Conservation (phyloP, 2,888 invertebrate genomes). For the Brenthis ino region DNA sequence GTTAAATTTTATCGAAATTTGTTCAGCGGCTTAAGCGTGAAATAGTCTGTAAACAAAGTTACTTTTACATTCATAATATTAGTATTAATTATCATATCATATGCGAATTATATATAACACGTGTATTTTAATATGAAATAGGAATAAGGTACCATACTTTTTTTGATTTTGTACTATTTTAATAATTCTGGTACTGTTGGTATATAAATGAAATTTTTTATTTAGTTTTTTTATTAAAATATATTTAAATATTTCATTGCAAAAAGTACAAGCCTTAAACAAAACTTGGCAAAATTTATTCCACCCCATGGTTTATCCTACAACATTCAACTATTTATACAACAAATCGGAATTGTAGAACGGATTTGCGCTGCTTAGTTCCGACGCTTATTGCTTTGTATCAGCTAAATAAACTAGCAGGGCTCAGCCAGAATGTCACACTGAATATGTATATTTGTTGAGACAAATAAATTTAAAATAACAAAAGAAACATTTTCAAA, state of each 20-base stretch:
- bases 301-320: conserved; percentile 17
- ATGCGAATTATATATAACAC: too few species aligned
- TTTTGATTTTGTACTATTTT: too few species aligned
- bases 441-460: conserved; percentile 16
- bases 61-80: too few species aligned
- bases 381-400: conserved; percentile 35
- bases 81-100: too few species aligned
- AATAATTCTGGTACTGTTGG: too few species aligned
- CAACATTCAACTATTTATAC: conserved; percentile 27
- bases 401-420: conserved; percentile 30
- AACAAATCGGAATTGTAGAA: conserved; percentile 25
- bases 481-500: not conserved
- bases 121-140: too few species aligned
- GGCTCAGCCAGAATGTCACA: conserved; percentile 15
- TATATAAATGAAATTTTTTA: too few species aligned
- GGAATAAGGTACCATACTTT: too few species aligned
- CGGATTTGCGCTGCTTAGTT: conserved; percentile 31
- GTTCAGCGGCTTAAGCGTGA: too few species aligned
- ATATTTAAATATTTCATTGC: not conserved
- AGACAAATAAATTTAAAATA: conserved; percentile 4
- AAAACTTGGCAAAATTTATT: conserved; percentile 16
- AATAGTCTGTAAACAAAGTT: too few species aligned
- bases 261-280: not conserved
- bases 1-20: too few species aligned
- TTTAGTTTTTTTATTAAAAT: too few species aligned